Conservation (phyloP, 2,888 invertebrate species). For the Ectemnius lituratus region DNA sequence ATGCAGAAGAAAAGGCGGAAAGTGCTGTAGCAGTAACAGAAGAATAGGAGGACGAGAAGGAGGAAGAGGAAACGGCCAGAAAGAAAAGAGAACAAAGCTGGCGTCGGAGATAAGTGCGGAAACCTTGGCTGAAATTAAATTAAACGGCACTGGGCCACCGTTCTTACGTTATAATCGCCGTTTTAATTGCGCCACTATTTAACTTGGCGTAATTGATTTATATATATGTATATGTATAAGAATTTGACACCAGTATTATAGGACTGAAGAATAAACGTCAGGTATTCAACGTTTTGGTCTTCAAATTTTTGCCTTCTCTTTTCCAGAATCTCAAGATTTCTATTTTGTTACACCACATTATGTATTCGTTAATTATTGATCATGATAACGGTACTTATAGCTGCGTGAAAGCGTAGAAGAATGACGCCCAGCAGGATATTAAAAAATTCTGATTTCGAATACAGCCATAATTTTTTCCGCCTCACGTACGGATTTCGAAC, state of each 20-base stretch:
- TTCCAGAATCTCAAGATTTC: no score
- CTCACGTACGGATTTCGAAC: background rate
- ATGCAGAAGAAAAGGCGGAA: background rate
- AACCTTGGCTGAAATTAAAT: constrained; percentile 38
- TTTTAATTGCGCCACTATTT: constrained; percentile 48
- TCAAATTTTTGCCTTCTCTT: no score
- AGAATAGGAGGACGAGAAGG: background rate
- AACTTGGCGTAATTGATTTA: constrained; percentile 41
- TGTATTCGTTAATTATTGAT: background rate
- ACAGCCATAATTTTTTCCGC: background rate
- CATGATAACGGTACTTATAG: background rate
- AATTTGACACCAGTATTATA: background rate
- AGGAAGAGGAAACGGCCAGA: constrained; percentile 8
- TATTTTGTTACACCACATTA: background rate
- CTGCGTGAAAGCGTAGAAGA: background rate
- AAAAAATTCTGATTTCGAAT: background rate
- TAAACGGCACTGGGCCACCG: constrained; percentile 39
- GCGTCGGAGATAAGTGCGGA: background rate
- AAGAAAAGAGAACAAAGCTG: constrained; percentile 1
- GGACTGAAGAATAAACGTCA: background rate
- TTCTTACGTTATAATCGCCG: constrained; percentile 39
- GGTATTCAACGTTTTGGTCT: no score
- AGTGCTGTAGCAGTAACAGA: background rate
- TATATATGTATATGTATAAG: constrained; percentile 1
- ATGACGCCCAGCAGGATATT: background rate